A percentile compares a stretch with the other conserved stretches of the same genome.
These are phyloP conservation scores for Sphecodes monilicornis DNA, from an alignment of 2,888 invertebrate genomes.

Conservation along the genomic window DNA sequence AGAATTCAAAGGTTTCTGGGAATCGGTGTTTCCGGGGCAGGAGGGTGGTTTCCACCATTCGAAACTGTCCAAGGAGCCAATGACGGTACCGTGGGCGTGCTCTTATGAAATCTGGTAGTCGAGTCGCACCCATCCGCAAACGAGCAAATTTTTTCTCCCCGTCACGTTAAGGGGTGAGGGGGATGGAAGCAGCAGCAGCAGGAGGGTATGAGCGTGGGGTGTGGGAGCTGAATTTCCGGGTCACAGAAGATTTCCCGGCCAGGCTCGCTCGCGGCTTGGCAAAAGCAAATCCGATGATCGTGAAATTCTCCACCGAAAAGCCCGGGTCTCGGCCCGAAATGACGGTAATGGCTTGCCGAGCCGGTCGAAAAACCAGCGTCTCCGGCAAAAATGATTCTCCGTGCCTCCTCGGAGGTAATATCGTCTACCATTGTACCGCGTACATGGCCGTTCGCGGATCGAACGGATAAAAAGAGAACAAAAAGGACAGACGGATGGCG, in stretches of 20 bases:
- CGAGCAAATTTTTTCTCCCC: not conserved
- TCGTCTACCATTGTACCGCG: constrained; percentile 46
- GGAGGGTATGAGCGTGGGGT: not conserved
- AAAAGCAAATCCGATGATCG: constrained; percentile 47
- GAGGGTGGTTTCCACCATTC: not conserved
- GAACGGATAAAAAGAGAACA: not conserved
- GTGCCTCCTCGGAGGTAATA: not conserved
- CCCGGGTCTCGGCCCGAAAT: constrained; percentile 52
- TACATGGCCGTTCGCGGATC: constrained; percentile 1
- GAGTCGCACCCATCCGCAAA: not conserved
- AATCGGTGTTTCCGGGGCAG: not conserved
- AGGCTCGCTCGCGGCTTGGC: constrained; percentile 29
- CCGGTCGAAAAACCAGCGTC: not conserved
- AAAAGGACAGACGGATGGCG: not conserved
- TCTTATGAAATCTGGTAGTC: not conserved
- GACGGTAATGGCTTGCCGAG: constrained; percentile 46
- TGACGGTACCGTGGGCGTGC: not conserved
- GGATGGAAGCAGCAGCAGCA: too few species aligned
- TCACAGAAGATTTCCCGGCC: not conserved
- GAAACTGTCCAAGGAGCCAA: not conserved
- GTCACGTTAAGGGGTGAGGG: not conserved
- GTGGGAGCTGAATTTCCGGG: not conserved
- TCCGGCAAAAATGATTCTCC: constrained; percentile 1
- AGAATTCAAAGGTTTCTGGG: not conserved
- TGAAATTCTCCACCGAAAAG: constrained; percentile 31